phyloP scores from a whole-genome alignment of 2,113 vertebrate genomes.

The Chascanopsetta lugubris region DNA sequence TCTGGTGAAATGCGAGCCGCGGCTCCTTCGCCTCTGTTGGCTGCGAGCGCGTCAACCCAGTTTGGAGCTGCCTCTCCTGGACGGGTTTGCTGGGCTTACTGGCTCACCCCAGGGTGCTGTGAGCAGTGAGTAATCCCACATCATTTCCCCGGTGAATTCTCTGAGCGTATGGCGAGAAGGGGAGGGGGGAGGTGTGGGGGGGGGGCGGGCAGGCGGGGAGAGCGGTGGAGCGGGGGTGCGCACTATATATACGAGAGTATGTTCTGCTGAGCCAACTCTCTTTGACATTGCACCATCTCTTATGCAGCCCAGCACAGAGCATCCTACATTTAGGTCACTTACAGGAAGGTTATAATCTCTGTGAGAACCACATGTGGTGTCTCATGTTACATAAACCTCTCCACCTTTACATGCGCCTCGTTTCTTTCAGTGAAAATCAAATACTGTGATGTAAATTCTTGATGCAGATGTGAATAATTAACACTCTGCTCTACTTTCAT shows the following conservation, averaged over 20 bases:
- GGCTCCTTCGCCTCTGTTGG: constrained; percentile 35
- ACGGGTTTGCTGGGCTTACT: constrained; percentile 43
- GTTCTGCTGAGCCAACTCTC: constrained; percentile 67
- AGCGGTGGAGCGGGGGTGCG: not conserved
- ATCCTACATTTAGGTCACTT: constrained; percentile 50
- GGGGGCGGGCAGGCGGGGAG: not conserved
- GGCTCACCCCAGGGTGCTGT: constrained; percentile 44
- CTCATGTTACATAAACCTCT: not conserved
- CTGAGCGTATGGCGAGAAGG: constrained; percentile 33
- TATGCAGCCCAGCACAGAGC: constrained; percentile 38
- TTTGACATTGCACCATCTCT: constrained; percentile 67
- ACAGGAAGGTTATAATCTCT: constrained; percentile 26
- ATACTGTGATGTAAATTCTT: not conserved
- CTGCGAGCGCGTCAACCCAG: constrained; percentile 31
- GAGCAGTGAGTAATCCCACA: constrained; percentile 64
- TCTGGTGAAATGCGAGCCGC: constrained; percentile 46
- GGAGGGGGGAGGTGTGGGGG: not conserved
- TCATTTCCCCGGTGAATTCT: constrained; percentile 44
- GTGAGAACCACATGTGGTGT: not conserved
- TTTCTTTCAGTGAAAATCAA: constrained; percentile 10
- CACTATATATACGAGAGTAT: constrained; percentile 40
- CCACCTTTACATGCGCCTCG: not conserved
- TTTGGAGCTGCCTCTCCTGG: constrained; percentile 46
- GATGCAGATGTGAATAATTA: not conserved
- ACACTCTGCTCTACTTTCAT: not conserved